Base-by-base conservation (phyloP, 92 coral and sea anemone genomes). In the Scolanthus callimorphus region DNA sequence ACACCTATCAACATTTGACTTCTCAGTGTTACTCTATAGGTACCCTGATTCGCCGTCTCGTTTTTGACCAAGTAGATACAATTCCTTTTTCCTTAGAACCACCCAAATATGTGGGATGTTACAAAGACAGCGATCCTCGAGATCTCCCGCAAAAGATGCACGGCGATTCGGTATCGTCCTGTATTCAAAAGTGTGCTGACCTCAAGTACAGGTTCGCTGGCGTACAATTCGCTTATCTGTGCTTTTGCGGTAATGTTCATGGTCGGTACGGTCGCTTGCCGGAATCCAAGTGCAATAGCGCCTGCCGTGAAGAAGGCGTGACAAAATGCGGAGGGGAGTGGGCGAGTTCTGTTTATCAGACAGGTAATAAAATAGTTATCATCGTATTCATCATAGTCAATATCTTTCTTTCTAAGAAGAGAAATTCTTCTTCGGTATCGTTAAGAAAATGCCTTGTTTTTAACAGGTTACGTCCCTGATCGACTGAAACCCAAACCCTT, bases 91-190 rank as follows among this genome's bases (percentile, higher is more conserved):
- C 69, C 27, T 37, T 67, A 17, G 51, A 69, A 56, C 78, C 84
- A 31, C 53, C 63, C 17, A 65, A 76, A 25, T 91, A 82, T 64
- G 55, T 91, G 34, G 97, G 97, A 27, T 91, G 97, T 62, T 91
- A 78, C 49, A 83, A 87, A 73, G 97, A 91, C 57, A 86, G 91
- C 43, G 89, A 89, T 30, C 97, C 97, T n/a, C 77, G 97, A 24
- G 97, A 91, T 66, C 78, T 91, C 34, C 88, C 95, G 1, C 97
- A 91, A 49, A 53, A 95, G 31, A 80, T 91, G 3, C 95, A 83
- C 24, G 84, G 90, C 20, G 88, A 76, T 57, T 79, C 79, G 28
- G 86, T 89, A 12, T 51, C 59, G 28, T 63, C 80, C 4, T 91
- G 97, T 37, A 89, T 85, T 10, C 62, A 82, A 49, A 89, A 82